These are phyloP conservation scores for Lacerta bilineata DNA, from an alignment of 2,797 vertebrate species.

Conservation along the genomic window DNA sequence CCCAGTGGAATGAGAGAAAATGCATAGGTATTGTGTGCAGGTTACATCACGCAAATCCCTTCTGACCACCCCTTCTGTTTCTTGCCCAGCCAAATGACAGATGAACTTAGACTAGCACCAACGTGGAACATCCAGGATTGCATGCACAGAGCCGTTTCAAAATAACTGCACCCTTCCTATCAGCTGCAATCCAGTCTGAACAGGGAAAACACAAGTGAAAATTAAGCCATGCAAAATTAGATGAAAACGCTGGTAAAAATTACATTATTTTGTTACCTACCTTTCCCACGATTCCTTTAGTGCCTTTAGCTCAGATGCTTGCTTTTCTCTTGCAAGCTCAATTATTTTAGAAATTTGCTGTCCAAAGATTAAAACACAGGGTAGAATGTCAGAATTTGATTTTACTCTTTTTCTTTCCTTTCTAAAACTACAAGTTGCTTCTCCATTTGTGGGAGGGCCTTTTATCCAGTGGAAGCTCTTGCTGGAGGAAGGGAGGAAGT, in stretches of 20 bases:
- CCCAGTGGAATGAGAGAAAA: conserved; percentile 15
- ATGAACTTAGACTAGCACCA: neutral
- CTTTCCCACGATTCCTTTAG: conserved; percentile 84
- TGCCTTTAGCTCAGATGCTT: conserved; percentile 85
- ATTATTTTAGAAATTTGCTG: conserved; percentile 91
- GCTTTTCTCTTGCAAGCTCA: conserved; percentile 91
- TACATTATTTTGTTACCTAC: conserved; percentile 69
- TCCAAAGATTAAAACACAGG: conserved; percentile 27
- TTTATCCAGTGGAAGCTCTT: neutral
- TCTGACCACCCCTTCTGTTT: neutral
- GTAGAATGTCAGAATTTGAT: neutral
- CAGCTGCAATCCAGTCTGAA: neutral
- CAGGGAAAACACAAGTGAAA: neutral
- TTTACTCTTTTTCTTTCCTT: neutral
- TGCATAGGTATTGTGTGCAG: fast-evolving
- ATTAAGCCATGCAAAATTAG: neutral
- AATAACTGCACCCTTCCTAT: neutral
- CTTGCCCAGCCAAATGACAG: neutral
- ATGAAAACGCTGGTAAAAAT: fast-evolving
- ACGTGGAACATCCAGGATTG: neutral
- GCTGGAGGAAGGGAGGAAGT: neutral
- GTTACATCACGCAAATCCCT: conserved; percentile 20
- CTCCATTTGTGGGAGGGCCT: neutral
- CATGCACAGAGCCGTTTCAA: neutral
- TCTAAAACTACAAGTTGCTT: neutral